Conservation (phyloP, 2,888 invertebrate species). For the Ectemnius continuus region DNA sequence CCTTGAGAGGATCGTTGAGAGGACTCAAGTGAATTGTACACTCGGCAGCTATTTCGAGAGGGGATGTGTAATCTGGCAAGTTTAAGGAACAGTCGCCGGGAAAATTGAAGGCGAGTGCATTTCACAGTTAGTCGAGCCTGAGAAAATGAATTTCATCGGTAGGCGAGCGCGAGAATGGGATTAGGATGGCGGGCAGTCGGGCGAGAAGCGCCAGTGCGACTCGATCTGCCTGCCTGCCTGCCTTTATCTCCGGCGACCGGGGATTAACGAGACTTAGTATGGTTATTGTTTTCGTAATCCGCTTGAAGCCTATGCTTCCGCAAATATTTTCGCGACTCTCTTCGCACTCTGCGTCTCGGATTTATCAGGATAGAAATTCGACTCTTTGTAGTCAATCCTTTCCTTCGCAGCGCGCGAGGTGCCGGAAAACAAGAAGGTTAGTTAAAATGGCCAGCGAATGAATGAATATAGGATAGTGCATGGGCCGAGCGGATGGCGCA, state of each 20-base stretch:
- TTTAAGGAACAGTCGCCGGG: conserved; percentile 5
- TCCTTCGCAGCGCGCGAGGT: background rate
- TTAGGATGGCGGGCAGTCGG: conserved; percentile 45
- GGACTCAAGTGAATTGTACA: background rate
- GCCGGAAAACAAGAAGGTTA: background rate
- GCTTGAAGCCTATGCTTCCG: conserved; percentile 21
- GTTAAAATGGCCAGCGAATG: background rate
- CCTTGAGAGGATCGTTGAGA: background rate
- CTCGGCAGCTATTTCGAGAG: background rate
- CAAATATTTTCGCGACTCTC: conserved; percentile 42
- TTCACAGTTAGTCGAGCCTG: conserved; percentile 41
- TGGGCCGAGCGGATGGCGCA: background rate
- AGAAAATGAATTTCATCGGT: conserved; percentile 54
- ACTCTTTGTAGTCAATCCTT: background rate
- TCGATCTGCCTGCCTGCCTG: conserved; percentile 29
- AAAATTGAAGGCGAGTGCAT: conserved; percentile 16
- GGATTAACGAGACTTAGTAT: conserved; percentile 57
- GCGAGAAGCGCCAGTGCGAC: conserved; percentile 34
- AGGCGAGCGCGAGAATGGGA: conserved; percentile 50
- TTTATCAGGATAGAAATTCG: background rate
- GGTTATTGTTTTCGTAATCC: conserved; percentile 62
- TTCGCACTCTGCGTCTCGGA: background rate
- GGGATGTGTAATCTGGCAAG: conserved; percentile 7
- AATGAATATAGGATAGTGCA: background rate
- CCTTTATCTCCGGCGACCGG: conserved; percentile 47